A percentile compares a stretch with the other conserved stretches of the same genome.
These are phyloP conservation scores for Bufo bufo DNA, from an alignment of 2,113 vertebrate genomes.

Conservation along the genomic window DNA sequence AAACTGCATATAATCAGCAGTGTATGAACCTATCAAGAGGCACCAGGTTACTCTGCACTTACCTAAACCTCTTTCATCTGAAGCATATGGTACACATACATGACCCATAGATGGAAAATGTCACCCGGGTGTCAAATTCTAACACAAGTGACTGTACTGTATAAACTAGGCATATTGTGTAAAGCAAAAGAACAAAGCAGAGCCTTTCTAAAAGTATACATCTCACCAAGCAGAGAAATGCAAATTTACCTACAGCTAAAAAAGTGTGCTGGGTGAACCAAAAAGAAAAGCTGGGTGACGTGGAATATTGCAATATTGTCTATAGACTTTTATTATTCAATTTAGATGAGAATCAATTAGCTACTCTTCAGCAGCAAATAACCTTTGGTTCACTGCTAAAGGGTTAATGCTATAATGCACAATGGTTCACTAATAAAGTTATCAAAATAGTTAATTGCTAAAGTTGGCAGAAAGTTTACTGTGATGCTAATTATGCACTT, in stretches of 20 bases:
- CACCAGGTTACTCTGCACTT: not conserved
- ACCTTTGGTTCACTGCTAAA: too few species aligned
- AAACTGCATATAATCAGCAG: too few species aligned
- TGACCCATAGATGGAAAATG: not conserved
- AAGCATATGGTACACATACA: not conserved
- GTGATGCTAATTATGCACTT: too few species aligned
- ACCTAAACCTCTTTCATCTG: not conserved
- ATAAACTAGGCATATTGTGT: not conserved
- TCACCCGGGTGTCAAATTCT: not conserved
- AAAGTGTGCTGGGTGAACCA: not conserved
- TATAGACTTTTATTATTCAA: too few species aligned
- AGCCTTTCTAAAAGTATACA: not conserved
- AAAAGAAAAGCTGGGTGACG: not conserved
- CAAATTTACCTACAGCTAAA: not conserved
- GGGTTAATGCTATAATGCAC: too few species aligned
- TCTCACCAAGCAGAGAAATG: conserved; percentile 16
- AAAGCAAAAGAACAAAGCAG: not conserved
- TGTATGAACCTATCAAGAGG: not conserved
- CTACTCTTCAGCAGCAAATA: too few species aligned
- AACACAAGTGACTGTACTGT: not conserved
- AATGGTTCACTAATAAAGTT: too few species aligned
- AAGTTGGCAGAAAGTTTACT: too few species aligned
- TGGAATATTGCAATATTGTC: not conserved
- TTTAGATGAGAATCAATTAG: too few species aligned
- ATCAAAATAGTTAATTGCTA: too few species aligned